Evolutionary conservation across 2,888 invertebrate species (phyloP).

Genomic region (Troilus luridus): DNA sequence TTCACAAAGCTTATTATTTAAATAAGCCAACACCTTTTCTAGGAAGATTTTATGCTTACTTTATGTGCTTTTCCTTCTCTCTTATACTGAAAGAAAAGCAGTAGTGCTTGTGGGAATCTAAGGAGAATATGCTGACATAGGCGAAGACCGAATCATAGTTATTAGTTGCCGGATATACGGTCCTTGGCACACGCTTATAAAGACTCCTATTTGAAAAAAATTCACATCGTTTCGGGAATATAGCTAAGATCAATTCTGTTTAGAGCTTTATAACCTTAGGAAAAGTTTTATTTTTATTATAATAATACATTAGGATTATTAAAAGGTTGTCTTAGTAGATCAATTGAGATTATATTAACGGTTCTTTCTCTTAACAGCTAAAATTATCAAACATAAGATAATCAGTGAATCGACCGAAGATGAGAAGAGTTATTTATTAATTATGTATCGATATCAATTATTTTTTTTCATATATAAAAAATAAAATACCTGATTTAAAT

Average conservation of each 20-base stretch:
- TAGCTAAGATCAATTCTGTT: neutral
- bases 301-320: neutral
- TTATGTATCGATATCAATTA: no score
- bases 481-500: no score
- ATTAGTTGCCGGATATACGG: constrained; percentile 43
- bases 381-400: no score
- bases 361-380: no score
- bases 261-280: neutral
- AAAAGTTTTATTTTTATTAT: neutral
- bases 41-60: no score
- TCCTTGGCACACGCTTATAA: neutral
- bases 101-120: neutral
- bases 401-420: no score
- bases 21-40: no score
- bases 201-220: neutral
- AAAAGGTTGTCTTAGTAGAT: no score
- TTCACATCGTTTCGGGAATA: neutral
- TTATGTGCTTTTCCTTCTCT: neutral
- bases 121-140: neutral
- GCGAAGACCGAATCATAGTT: constrained; percentile 26
- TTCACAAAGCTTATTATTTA: no score
- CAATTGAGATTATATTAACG: no score
- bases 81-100: neutral
- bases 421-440: no score
- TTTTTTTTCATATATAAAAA: no score